A percentile compares a stretch with the other conserved stretches of the same genome.
phyloP scores from a whole-genome alignment of 2,113 vertebrate genomes.

The Hypomesus transpacificus region DNA sequence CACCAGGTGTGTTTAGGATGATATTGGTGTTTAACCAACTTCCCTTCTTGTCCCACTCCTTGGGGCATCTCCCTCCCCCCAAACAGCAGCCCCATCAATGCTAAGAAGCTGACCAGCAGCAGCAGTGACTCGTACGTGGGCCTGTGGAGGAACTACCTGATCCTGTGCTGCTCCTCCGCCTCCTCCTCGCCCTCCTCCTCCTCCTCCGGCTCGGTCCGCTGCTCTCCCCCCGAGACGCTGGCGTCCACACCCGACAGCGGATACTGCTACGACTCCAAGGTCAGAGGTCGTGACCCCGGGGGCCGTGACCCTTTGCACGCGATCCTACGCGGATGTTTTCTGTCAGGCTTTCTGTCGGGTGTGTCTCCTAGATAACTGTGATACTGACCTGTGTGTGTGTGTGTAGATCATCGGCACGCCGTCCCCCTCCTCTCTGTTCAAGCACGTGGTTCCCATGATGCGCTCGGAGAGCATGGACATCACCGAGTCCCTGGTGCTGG shows the following conservation, averaged over 20 bases:
- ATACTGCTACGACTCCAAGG: constrained; percentile 95
- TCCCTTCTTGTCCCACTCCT: too few species aligned
- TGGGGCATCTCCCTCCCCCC: too few species aligned
- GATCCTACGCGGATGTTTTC: background rate
- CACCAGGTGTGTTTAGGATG: too few species aligned
- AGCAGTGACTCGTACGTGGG: constrained; percentile 90
- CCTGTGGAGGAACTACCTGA: constrained; percentile 98
- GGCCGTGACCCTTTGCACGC: background rate
- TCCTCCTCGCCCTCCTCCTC: constrained; percentile 87
- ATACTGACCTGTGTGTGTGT: constrained; percentile 2
- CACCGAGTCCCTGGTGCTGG: constrained; percentile 97
- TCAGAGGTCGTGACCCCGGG: constrained; percentile 48
- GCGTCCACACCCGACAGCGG: constrained; percentile 97
- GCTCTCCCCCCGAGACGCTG: constrained; percentile 97
- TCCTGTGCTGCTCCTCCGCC: constrained; percentile 88
- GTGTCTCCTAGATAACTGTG: background rate
- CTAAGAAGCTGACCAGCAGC: constrained; percentile 93
- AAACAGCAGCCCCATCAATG: constrained; percentile 94
- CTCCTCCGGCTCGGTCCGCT: constrained; percentile 87
- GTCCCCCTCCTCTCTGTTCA: constrained; percentile 95
- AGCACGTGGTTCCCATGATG: constrained; percentile 99
- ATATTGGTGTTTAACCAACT: constrained; percentile 1
- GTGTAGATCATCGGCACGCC: constrained; percentile 91
- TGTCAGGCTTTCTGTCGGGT: background rate
- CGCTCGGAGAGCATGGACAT: constrained; percentile 99